Conservation (phyloP, 2,113 vertebrate genomes). For the Spilogale gracilis region DNA sequence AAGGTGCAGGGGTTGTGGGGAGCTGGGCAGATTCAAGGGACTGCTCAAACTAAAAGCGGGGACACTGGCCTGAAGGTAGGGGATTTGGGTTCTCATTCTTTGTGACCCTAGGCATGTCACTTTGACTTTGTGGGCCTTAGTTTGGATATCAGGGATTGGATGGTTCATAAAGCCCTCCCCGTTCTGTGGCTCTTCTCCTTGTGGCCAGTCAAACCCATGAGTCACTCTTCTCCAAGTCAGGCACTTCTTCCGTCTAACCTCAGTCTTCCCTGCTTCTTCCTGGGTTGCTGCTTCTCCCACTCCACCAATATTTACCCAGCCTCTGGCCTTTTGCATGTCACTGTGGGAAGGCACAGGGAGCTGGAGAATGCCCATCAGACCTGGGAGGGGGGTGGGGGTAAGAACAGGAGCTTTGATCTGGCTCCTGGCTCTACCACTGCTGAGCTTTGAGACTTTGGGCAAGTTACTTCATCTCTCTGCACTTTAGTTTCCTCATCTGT, state of each 20-base stretch:
- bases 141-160: background rate
- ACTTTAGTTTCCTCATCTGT: conserved; percentile 50
- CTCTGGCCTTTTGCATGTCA: background rate
- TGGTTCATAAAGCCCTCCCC: background rate
- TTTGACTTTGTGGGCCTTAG: conserved; percentile 21
- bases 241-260: conserved; percentile 34
- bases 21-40: background rate
- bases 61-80: background rate
- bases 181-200: background rate
- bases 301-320: conserved; percentile 36
- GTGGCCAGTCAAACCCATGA: conserved; percentile 40
- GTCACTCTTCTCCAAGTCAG: conserved; percentile 13
- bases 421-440: background rate
- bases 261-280: conserved; percentile 53
- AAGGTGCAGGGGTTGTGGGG: background rate
- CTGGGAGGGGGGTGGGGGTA: background rate
- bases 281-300: conserved; percentile 9
- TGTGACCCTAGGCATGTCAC: background rate
- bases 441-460: conserved; percentile 7
- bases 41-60: conserved; percentile 6
- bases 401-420: background rate
- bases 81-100: conserved; percentile 22
- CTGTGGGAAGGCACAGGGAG: background rate
- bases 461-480: conserved; percentile 40
- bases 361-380: background rate